These are phyloP conservation scores for Gobio gobio DNA, from an alignment of 2,113 vertebrate species.

Conservation along the genomic window DNA sequence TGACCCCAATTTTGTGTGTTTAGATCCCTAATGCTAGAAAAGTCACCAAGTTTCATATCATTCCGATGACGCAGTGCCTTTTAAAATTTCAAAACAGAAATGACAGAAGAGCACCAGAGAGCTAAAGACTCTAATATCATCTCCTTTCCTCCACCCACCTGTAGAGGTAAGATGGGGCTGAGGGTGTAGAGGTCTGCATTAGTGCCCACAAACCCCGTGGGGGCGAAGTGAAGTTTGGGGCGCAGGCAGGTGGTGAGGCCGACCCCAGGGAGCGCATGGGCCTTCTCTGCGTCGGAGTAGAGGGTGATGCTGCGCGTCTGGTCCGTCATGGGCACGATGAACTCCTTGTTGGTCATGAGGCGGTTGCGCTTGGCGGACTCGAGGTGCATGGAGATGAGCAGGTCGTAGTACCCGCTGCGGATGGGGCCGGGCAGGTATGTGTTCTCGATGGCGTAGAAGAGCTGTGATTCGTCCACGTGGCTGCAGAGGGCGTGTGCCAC, in stretches of 20 bases:
- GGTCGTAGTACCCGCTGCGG: constrained; percentile 90
- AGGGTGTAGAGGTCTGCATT: constrained; percentile 78
- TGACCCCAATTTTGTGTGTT: no score
- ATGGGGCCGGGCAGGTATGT: constrained; percentile 87
- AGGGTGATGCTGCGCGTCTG: constrained; percentile 84
- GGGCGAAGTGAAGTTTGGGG: constrained; percentile 86
- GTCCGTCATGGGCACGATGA: constrained; percentile 89
- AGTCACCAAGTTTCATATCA: no score
- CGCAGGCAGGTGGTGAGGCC: constrained; percentile 86
- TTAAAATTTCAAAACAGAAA: no score
- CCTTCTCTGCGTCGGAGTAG: constrained; percentile 68
- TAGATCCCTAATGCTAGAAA: no score
- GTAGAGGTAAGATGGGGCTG: constrained; percentile 84
- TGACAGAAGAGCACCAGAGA: no score
- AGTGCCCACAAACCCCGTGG: constrained; percentile 82
- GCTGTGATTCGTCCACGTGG: constrained; percentile 91
- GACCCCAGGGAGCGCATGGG: constrained; percentile 84
- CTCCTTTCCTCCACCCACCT: constrained; percentile 61
- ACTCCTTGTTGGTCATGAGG: constrained; percentile 91
- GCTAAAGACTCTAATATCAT: no score
- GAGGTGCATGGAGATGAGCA: constrained; percentile 92
- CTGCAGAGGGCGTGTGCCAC: constrained; percentile 93
- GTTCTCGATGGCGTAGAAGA: constrained; percentile 89
- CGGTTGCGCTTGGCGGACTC: constrained; percentile 92
- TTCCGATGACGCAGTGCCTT: no score